Evolutionary conservation across 2,113 vertebrate genomes (phyloP).

Genomic region (Balaeniceps rex): DNA sequence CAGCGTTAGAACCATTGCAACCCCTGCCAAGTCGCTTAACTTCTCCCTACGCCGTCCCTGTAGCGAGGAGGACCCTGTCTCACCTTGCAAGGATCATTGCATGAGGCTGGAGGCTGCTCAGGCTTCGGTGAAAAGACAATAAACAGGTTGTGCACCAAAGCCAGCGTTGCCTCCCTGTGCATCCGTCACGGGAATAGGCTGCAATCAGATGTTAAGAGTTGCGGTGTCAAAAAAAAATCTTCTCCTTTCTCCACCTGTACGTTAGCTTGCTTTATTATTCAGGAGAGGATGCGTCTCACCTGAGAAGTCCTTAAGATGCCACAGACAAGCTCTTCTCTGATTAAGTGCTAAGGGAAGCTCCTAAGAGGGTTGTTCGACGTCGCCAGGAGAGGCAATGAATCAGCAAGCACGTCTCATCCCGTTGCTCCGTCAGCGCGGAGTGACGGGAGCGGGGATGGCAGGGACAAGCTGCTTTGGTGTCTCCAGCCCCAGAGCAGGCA

Average conservation of each 20-base stretch:
- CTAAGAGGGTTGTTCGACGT: neutral
- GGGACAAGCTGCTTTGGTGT: neutral
- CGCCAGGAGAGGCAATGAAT: neutral
- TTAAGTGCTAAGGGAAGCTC: conserved; percentile 15
- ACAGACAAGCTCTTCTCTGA: conserved; percentile 30
- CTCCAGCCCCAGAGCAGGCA: neutral
- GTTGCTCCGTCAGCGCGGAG: fast-evolving
- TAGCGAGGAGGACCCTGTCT: neutral
- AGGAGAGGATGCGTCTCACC: neutral
- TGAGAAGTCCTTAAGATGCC: conserved; percentile 34
- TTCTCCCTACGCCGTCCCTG: neutral
- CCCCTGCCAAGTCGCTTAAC: neutral
- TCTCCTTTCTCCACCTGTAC: neutral
- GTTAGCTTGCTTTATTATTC: neutral
- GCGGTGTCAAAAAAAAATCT: neutral
- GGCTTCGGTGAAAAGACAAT: neutral
- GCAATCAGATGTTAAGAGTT: neutral
- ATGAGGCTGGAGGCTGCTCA: neutral
- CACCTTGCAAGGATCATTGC: neutral
- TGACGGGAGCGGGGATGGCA: neutral
- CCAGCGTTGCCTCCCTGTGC: fast-evolving
- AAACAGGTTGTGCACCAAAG: neutral
- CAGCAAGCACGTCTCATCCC: neutral
- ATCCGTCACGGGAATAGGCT: neutral
- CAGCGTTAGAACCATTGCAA: neutral